These are phyloP conservation scores for Procambarus virginalis DNA, from an alignment of 1,140 invertebrate species.

Conservation along the genomic window DNA sequence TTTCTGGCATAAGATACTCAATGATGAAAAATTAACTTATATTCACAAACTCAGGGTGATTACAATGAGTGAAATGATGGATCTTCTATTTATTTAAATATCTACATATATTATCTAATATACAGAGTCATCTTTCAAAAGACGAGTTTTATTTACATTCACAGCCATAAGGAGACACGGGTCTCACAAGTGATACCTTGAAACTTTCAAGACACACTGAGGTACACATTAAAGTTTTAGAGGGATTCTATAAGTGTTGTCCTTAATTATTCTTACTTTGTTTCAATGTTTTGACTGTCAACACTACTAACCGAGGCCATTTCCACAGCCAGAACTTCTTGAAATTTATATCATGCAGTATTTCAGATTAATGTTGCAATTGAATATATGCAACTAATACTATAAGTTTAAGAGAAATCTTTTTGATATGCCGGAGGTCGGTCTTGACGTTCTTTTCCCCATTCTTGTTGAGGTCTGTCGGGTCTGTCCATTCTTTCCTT, in stretches of 20 bases:
- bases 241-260: no score
- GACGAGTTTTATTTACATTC: constrained; percentile 21
- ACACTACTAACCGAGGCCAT: no score
- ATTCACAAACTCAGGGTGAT: neutral
- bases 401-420: constrained; percentile 24
- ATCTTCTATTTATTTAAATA: constrained; percentile 6
- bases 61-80: neutral
- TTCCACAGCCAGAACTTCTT: neutral
- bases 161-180: constrained; percentile 28
- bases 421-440: constrained; percentile 44
- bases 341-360: neutral
- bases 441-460: constrained; percentile 56
- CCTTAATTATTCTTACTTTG: neutral
- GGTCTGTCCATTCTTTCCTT: constrained; percentile 42
- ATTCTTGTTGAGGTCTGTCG: constrained; percentile 49
- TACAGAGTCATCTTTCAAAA: constrained; percentile 20
- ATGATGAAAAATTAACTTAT: neutral
- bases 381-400: neutral
- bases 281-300: neutral
- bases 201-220: neutral
- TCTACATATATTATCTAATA: constrained; percentile 27
- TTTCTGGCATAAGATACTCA: neutral
- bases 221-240: neutral
- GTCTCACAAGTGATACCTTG: constrained; percentile 11
- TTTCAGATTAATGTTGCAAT: neutral